Evolutionary conservation across 2,113 vertebrate species (phyloP).

Genomic region (Callipepla californica): DNA sequence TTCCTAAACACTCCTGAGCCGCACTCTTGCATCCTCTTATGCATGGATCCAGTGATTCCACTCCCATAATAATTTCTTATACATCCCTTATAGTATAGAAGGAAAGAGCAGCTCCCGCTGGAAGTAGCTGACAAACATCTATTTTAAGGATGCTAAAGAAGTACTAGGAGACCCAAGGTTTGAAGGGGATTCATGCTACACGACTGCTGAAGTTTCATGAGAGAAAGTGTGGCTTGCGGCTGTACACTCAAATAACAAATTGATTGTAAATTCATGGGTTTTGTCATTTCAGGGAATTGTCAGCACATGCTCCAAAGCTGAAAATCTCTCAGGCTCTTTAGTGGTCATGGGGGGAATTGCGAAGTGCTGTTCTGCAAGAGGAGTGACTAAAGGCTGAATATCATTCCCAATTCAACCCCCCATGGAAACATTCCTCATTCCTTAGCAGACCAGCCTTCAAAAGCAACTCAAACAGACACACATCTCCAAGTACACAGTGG

Average conservation of each 20-base stretch:
- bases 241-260: background rate
- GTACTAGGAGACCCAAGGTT: background rate
- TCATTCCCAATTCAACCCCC: background rate
- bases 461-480: background rate
- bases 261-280: background rate
- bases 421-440: background rate
- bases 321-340: background rate
- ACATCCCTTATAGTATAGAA: background rate
- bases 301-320: background rate
- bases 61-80: background rate
- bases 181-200: rapidly evolving
- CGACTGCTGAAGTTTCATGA: rapidly evolving
- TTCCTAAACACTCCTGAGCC: background rate
- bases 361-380: background rate
- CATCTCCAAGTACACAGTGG: background rate
- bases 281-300: background rate
- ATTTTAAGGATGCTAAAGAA: background rate
- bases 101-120: background rate
- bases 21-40: background rate
- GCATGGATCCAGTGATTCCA: background rate
- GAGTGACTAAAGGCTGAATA: background rate
- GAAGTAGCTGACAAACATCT: background rate
- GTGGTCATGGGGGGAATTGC: background rate
- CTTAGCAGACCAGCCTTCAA: background rate
- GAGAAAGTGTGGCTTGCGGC: background rate